Evolutionary conservation across 1,140 invertebrate genomes (phyloP), one percentile per base, ranked within the genome.

Genomic region (Diprion similis): DNA sequence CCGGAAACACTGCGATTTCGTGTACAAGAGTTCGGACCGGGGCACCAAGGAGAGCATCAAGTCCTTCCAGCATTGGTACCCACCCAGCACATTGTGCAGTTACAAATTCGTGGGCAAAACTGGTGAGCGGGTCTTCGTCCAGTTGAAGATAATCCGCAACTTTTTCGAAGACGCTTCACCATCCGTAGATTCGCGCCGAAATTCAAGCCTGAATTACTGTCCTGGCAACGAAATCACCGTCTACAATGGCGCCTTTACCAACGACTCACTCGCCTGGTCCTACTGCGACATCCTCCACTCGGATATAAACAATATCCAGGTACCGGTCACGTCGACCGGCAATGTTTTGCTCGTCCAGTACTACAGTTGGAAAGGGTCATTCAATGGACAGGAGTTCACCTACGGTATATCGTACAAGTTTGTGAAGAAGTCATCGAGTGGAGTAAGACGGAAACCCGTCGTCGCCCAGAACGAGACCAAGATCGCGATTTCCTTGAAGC

Each of bases 221-320:
- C 74, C 78, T 0, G 84, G 84, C 10, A 86, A 86, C 37, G 84
- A 86, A 70, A 85, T 86, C 10, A 78, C 83, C 10, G 82, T 86
- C 71, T 85, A 85, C 71, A 86, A 85, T 68, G 78, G 84, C 9
- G 77, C 78, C 1, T 74, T 59, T 15, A 85, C 84, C 65, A 76
- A 76, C 46, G 84, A 79, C 19, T 74, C 81, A 18, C 70, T 86
- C 45, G 75, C 84, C 74, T 86, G 84, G 84, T 86, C 84, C 0
- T 86, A 82, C 64, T 86, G 84, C 68, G 84, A 86, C 46, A 75
- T 78, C 4, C 82, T 81, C 11, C 83, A 86, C 64, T 79, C 78
- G 68, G 83, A 86, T 71, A 86, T 86, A 72, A 86, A 86, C 74
- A 84, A 86, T 70, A 84, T 86, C 18, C 84, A 86, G 76, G 79